phyloP scores from a whole-genome alignment of 1,140 invertebrate genomes.

The Procambarus virginalis region DNA sequence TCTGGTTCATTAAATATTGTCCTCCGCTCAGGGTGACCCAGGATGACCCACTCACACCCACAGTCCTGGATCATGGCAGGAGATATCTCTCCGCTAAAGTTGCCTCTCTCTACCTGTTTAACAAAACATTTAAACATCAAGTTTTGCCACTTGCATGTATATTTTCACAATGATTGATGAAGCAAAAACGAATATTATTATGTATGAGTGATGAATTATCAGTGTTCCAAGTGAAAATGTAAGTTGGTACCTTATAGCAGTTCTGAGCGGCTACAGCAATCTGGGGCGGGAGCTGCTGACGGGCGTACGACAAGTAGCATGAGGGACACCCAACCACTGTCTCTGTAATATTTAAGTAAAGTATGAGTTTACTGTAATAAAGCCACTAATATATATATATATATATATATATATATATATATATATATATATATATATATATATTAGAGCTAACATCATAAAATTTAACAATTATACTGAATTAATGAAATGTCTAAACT shows the following conservation, averaged over 20 bases:
- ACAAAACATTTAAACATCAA: background rate
- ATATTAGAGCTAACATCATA: too few species aligned
- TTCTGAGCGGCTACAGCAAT: constrained; percentile 93
- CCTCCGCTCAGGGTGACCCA: constrained; percentile 97
- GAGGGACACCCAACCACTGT: constrained; percentile 48
- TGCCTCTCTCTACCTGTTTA: constrained; percentile 82
- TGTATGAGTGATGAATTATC: background rate
- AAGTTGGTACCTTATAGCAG: constrained; percentile 86
- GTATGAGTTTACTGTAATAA: too few species aligned
- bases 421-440: too few species aligned
- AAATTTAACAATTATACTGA: too few species aligned
- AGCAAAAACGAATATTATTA: background rate
- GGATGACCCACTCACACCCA: constrained; percentile 94
- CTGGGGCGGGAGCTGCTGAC: constrained; percentile 78
- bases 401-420: too few species aligned
- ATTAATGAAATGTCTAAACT: too few species aligned
- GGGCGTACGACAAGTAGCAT: constrained; percentile 9
- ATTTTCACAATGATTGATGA: background rate
- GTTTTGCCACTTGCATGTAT: background rate
- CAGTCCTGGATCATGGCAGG: constrained; percentile 96
- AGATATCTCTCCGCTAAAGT: constrained; percentile 90
- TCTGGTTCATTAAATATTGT: constrained; percentile 95
- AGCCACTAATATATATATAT: too few species aligned
- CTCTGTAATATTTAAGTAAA: constrained; percentile 73
- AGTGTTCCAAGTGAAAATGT: background rate